Evolutionary conservation across 2,797 vertebrate species (phyloP), one percentile per base, ranked within the genome.

Genomic region (Dallia pectoralis): DNA sequence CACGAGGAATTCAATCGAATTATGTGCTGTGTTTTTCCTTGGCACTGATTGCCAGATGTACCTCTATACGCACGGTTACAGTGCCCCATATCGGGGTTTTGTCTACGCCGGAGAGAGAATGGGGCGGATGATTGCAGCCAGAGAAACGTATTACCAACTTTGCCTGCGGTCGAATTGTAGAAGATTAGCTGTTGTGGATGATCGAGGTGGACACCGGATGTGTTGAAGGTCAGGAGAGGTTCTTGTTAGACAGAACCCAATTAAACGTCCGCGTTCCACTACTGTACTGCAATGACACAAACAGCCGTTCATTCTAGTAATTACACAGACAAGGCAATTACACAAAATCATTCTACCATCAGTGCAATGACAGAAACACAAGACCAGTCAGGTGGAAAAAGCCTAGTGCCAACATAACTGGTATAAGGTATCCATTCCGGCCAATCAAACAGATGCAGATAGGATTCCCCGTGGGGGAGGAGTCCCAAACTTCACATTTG

Each of bases 111-210:
- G 81, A 80, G 75, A 80, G 76, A 79, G 71, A 71, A 78, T 83
- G 82, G 79, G 40, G 40, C 1, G 85, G 77, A 86, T 82, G 78
- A 81, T 80, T 82, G 83, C 76, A 70, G 84, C 86, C 79, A 67
- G 69, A 63, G 78, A 87, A 91, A 88, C 87, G 89, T 91, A 93
- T 92, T 91, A 89, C 87, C 80, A 88, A 90, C 76, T 91, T 92
- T 89, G 86, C 90, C 90, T 86, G 80, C 71, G 76, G 87, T 88
- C 79, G 81, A 89, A 90, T 88, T 89, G 81, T 82, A 84, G 82
- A 82, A 87, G 90, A 92, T 91, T 90, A 88, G 85, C 59, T 63
- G 74, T 71, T 40, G 70, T 67, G 74, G 74, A 78, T 71, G 30
- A 79, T 81, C 77, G 80, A 82, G 82, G 83, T 84, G 79, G 80